A percentile compares a stretch with the other conserved stretches of the same genome.
These are phyloP conservation scores for Tetramorium parvispinum DNA, from an alignment of 1,140 invertebrate genomes.

Conservation along the genomic window DNA sequence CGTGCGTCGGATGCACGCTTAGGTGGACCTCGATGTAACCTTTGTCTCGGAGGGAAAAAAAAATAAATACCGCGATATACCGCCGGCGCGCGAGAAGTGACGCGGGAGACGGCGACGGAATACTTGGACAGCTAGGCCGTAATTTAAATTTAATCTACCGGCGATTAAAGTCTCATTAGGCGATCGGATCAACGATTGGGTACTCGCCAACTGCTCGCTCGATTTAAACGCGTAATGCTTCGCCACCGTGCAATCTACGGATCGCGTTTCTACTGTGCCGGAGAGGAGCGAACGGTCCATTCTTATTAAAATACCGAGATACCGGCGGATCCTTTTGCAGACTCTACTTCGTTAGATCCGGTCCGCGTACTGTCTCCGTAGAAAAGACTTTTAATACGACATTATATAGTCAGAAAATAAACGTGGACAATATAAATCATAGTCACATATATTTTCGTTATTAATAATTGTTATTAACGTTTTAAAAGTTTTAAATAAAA, in stretches of 20 bases:
- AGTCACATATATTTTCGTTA: neutral
- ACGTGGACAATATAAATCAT: neutral
- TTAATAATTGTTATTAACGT: neutral
- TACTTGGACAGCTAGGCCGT: slow-evolving; percentile 15
- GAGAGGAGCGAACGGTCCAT: slow-evolving; percentile 27
- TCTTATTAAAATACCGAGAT: slow-evolving; percentile 63
- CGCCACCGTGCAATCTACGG: slow-evolving; percentile 52
- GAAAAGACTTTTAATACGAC: neutral
- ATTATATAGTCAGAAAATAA: neutral
- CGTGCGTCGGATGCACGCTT: slow-evolving; percentile 13
- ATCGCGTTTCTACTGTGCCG: slow-evolving; percentile 48
- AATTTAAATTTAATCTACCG: slow-evolving; percentile 61
- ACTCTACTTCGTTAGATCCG: neutral
- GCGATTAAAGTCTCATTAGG: slow-evolving; percentile 70
- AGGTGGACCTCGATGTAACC: slow-evolving; percentile 9
- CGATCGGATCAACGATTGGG: slow-evolving; percentile 55
- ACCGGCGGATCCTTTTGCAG: slow-evolving; percentile 30
- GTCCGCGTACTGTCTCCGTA: neutral
- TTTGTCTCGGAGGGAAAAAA: slow-evolving; percentile 29
- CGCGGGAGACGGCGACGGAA: neutral
- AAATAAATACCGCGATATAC: slow-evolving; percentile 27
- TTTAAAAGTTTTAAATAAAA: neutral
- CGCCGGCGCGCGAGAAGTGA: neutral
- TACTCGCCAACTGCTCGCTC: slow-evolving; percentile 34
- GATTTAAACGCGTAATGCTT: slow-evolving; percentile 57